Conservation (phyloP, 1,140 invertebrate genomes). For the Drosophila pallidifrons region DNA sequence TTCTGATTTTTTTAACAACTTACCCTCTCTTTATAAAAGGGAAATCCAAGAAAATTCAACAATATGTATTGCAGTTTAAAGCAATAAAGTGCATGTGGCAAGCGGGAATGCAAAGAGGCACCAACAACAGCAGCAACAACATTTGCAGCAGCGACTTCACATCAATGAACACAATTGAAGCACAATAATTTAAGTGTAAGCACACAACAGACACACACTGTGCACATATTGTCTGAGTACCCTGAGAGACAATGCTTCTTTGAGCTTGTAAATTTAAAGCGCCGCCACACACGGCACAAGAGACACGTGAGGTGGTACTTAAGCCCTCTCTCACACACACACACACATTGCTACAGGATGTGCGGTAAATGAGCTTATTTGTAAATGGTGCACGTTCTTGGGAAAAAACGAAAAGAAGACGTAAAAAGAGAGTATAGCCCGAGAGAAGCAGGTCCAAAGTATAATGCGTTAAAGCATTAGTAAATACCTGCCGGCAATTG, state of each 20-base stretch:
- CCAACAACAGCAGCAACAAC: not conserved
- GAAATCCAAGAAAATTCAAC: not conserved
- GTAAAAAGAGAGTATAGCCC: not conserved
- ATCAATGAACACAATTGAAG: conserved; percentile 13
- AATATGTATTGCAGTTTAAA: too few relatives aligned
- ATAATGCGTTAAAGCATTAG: conserved; percentile 64
- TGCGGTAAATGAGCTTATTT: conserved; percentile 52
- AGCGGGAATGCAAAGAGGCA: not conserved
- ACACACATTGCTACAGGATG: conserved; percentile 4
- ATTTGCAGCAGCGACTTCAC: not conserved
- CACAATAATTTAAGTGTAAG: not conserved
- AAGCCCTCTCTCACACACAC: conserved; percentile 31
- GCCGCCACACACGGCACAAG: conserved; percentile 14
- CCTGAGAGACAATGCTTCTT: not conserved
- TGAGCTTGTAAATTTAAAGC: conserved; percentile 57
- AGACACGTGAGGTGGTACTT: conserved; percentile 60
- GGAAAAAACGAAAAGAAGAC: not conserved
- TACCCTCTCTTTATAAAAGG: too few relatives aligned
- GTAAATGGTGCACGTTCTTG: conserved; percentile 37
- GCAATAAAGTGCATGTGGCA: conserved; percentile 22
- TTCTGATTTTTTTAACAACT: too few relatives aligned
- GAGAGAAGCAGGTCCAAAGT: not conserved
- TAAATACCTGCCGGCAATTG: not conserved
- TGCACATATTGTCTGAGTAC: not conserved
- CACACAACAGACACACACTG: not conserved